phyloP scores from a whole-genome alignment of 92 coral and sea anemone genomes.

The Epizoanthus scotinus region DNA sequence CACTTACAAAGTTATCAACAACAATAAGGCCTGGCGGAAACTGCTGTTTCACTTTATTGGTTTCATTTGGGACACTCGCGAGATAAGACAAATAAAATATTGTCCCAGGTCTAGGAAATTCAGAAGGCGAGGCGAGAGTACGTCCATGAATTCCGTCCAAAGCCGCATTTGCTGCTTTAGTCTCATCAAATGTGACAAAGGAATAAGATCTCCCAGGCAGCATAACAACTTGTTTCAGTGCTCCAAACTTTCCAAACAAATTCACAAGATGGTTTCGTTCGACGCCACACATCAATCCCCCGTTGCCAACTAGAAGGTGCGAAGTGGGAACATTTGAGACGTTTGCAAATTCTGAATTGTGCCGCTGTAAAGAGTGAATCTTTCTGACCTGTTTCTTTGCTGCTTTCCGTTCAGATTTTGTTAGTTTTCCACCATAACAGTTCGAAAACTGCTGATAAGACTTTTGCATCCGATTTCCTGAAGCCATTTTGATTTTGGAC shows the following conservation, averaged over 20 bases:
- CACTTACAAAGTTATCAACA: slow-evolving; percentile 75
- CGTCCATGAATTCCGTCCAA: slow-evolving; percentile 73
- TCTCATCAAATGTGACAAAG: slow-evolving; percentile 64
- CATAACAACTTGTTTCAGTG: slow-evolving; percentile 77
- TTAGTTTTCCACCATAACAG: slow-evolving; percentile 56
- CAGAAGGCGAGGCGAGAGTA: slow-evolving; percentile 54
- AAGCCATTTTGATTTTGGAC: slow-evolving; percentile 86
- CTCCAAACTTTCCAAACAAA: slow-evolving; percentile 77
- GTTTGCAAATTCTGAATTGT: slow-evolving; percentile 62
- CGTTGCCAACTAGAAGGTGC: slow-evolving; percentile 88
- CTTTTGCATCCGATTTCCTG: slow-evolving; percentile 50
- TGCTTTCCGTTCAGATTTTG: slow-evolving; percentile 92
- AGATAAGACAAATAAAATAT: slow-evolving; percentile 78
- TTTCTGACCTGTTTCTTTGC: slow-evolving; percentile 81
- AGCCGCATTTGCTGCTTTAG: slow-evolving; percentile 73
- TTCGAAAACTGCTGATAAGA: neutral
- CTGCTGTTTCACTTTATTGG: slow-evolving; percentile 32
- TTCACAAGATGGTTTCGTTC: slow-evolving; percentile 66
- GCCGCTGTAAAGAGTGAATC: slow-evolving; percentile 66
- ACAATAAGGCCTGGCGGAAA: slow-evolving; percentile 80
- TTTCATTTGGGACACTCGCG: slow-evolving; percentile 64
- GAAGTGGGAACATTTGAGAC: slow-evolving; percentile 77
- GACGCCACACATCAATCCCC: slow-evolving; percentile 92
- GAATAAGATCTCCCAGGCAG: slow-evolving; percentile 90
- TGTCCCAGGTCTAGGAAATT: slow-evolving; percentile 61